Evolutionary conservation across 2,113 vertebrate species (phyloP), one percentile per base, ranked within the genome.

Genomic region (Solea solea): DNA sequence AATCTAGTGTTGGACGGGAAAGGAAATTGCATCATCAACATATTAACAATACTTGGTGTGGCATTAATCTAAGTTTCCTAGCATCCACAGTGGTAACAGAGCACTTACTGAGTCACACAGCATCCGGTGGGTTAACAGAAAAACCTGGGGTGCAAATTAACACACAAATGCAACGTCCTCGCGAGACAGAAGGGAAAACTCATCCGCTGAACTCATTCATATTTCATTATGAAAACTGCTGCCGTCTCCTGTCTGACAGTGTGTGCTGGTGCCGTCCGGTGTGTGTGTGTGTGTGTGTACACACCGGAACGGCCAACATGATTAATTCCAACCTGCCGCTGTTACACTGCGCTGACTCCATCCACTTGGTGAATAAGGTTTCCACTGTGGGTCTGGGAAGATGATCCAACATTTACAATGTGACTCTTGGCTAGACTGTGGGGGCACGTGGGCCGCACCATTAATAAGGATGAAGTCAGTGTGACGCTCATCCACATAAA

Each of bases 321-420:
- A 84, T 78, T 84, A 65, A 81, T 50, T 52, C 55, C 12, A 21
- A 5, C 64, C 69, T 56, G 12, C 34, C 65, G 54, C 64, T 45
- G 53, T 51, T 46, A 55, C 21, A 42, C 44, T 11, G 41, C 15
- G 45, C 44, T 28, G 52, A 71, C 71, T 71, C 27, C 57, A 67
- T 53, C 55, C 8, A 10, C 25, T 55, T 13, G 54, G 21, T 63
- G 11, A 21, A 40, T 27, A 16, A 60, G 27, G 42, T 51, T 48
- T 7, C n/a, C 13, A 13, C 52, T 48, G 34, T 3, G 4, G 58
- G 52, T 12, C 41, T 56, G 42, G 13, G n/a, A 82, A 54, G 52
- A 12, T n/a, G 49, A 40, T 46, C 39, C 13, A 59, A 75, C 56
- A 64, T 61, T 42, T 62, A 7, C 45, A 75, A 65, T 50, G 66